Percentiles rank a stretch among this genome's conserved stretches.
Conservation (phyloP, 92 coral and sea anemone genomes). For the Paragorgia papillata region DNA sequence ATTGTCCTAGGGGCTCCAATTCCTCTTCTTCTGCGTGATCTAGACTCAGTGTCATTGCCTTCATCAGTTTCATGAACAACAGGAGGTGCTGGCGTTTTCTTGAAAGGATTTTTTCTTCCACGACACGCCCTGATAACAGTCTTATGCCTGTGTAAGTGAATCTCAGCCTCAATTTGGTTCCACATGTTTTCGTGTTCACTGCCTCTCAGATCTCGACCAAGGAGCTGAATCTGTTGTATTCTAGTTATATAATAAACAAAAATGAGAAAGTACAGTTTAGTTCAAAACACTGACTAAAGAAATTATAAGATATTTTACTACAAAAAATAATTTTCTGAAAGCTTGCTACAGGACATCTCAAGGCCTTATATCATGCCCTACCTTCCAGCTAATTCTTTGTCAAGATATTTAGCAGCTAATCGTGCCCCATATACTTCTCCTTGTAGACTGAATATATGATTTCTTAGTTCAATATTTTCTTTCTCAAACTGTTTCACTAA, state of each 20-base stretch:
- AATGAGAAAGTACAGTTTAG: too few relatives aligned
- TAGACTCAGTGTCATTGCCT: conserved; percentile 74
- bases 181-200: conserved; percentile 88
- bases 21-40: conserved; percentile 86
- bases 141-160: conserved; percentile 94
- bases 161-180: conserved; percentile 99
- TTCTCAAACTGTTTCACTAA: conserved; percentile 86
- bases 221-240: conserved; percentile 96
- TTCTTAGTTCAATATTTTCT: conserved; percentile 84
- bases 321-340: background rate
- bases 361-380: too few relatives aligned
- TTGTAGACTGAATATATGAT: conserved; percentile 93
- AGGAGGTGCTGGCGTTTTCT: conserved; percentile 95
- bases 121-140: conserved; percentile 98
- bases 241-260: too few relatives aligned
- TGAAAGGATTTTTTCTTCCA: conserved; percentile 94
- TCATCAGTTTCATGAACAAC: conserved; percentile 60
- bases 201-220: conserved; percentile 96
- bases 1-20: conserved; percentile 96
- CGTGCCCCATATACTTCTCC: conserved; percentile 99
- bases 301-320: too few relatives aligned
- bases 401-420: conserved; percentile 97
- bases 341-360: too few relatives aligned
- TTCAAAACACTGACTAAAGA: too few relatives aligned
- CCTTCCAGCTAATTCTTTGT: conserved; percentile 99